Evolutionary conservation across 2,888 invertebrate genomes (phyloP).

Genomic region (Cynaeus angustus): DNA sequence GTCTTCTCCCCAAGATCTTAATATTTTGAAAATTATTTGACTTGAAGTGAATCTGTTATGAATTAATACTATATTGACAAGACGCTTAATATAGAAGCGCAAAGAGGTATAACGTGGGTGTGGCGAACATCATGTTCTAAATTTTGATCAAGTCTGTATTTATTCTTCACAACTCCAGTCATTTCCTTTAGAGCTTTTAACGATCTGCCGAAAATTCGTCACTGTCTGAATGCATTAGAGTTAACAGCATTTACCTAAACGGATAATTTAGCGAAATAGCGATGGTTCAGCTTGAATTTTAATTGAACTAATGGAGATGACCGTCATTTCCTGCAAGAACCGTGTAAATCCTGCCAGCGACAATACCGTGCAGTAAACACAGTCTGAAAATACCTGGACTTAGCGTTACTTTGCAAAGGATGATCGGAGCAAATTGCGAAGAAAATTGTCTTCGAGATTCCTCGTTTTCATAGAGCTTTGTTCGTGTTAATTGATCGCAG

Average conservation of each 20-base stretch:
- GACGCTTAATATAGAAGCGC: neutral
- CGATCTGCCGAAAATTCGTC: constrained; percentile 16
- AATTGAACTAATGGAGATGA: constrained; percentile 20
- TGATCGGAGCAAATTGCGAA: no score
- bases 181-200: constrained; percentile 31
- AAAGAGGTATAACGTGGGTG: constrained; percentile 23
- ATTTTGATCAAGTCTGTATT: constrained; percentile 18
- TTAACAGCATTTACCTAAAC: constrained; percentile 6
- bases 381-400: no score
- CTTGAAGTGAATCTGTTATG: constrained; percentile 7
- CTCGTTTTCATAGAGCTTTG: no score
- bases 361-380: neutral
- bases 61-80: no score
- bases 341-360: neutral
- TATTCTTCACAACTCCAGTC: constrained; percentile 23
- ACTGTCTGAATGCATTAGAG: constrained; percentile 19
- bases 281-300: constrained; percentile 20
- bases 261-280: constrained; percentile 12
- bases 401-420: no score
- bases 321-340: constrained; percentile 4
- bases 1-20: no score
- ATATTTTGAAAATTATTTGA: constrained; percentile 4
- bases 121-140: constrained; percentile 28
- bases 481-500: constrained; percentile 17
- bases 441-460: no score